Evolutionary conservation across 1,140 invertebrate species (phyloP), one percentile per base, ranked within the genome.

Genomic region (Zaprionus inermis): DNA sequence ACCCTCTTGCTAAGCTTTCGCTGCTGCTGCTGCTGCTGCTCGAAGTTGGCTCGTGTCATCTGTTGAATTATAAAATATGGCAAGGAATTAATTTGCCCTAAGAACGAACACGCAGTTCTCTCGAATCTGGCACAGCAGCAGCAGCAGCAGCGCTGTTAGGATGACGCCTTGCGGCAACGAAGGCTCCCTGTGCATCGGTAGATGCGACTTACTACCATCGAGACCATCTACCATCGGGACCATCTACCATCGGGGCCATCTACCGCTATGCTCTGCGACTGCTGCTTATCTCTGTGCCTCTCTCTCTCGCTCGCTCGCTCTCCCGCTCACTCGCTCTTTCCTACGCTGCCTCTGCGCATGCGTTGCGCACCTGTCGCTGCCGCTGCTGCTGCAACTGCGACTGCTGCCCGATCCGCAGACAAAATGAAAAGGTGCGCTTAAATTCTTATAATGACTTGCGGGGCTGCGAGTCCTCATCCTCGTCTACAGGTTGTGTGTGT

Each of bases 11-110:
- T 60, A 70, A 71, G 67, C 67, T 67, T 58, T 70, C 63, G 72
- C 57, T 54, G 11, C 16, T 41, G 34, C 24, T 59, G 30, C 58
- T 41, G 34, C 60, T 9, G 44, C 44, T 49, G 24, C 24, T 49
- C 18, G 44, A 49, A 49, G 36, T 78, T 90, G 86, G 86, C 86
- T 90, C 86, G 86, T 90, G 86, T 90, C 86, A 90, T 90, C 86
- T 90, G 86, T 90, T 90, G 86, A 86, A 83, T 90, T 90, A 90
- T 90, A 90, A 90, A 90, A 78, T 90, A 90, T 90, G 81, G 86
- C 86, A 90, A 86, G 82, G 86, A 90, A 90, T 90, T 90, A 90
- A 90, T 90, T 90, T 90, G 79, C 46, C 58, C 61, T 57, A 71
- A 51, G 63, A 72, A 75, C 76, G 76, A 74, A 81, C 56, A 57